phyloP scores from a whole-genome alignment of 2,888 invertebrate genomes.

The Netelia melanura region DNA sequence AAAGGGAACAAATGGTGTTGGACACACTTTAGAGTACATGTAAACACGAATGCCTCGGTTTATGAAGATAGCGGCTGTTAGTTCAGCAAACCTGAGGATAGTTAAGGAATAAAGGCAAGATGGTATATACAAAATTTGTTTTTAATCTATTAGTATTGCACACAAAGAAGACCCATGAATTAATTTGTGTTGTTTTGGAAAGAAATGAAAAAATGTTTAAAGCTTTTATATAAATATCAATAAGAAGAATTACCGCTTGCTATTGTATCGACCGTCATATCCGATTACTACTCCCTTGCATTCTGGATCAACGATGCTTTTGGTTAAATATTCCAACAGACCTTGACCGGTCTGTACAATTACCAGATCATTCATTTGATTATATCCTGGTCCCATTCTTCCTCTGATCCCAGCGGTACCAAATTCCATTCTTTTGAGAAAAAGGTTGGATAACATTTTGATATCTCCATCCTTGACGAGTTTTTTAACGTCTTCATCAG shows the following conservation, averaged over 20 bases:
- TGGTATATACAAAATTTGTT: slow-evolving; percentile 18
- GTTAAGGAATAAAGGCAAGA: slow-evolving; percentile 29
- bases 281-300: slow-evolving; percentile 94
- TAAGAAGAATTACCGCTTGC: slow-evolving; percentile 89
- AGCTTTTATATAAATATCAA: neutral
- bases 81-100: slow-evolving; percentile 92
- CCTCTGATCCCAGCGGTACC: slow-evolving; percentile 98
- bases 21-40: slow-evolving; percentile 92
- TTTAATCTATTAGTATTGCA: slow-evolving; percentile 17
- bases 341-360: slow-evolving; percentile 98
- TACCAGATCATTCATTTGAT: slow-evolving; percentile 98
- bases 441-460: slow-evolving; percentile 87
- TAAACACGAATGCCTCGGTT: slow-evolving; percentile 91
- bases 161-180: slow-evolving; percentile 16
- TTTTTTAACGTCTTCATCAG: slow-evolving; percentile 88
- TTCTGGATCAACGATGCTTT: slow-evolving; percentile 86
- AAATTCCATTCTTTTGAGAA: slow-evolving; percentile 91
- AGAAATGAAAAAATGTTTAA: neutral
- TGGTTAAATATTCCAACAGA: slow-evolving; percentile 90
- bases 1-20: slow-evolving; percentile 98
- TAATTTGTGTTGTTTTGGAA: neutral
- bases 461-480: slow-evolving; percentile 87
- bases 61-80: slow-evolving; percentile 94
- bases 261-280: slow-evolving; percentile 96
- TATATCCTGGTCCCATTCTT: slow-evolving; percentile 96